Evolutionary conservation across 2,888 invertebrate genomes (phyloP), one percentile per base, ranked within the genome.

Genomic region (Harmothoe impar): DNA sequence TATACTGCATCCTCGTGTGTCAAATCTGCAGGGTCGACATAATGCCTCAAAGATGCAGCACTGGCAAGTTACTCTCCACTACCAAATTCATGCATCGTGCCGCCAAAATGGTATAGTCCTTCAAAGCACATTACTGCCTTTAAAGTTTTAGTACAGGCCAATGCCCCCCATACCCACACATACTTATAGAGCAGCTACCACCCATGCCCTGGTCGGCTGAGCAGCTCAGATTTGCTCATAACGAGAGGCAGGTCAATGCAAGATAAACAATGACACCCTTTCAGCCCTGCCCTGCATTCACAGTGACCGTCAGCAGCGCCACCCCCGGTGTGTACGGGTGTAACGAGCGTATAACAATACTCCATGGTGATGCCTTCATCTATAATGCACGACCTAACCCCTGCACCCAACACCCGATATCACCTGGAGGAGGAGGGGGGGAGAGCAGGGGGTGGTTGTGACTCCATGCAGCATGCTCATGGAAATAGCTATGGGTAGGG

Each of bases 211-310:
- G 43, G 10, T 10, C 62, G 62, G 7, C 62, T n/a, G 62, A 62
- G 62, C 62, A n/a, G 20, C 20, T 62, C 62, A 62, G 62, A 62
- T 62, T 62, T 62, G 62, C 62, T 62, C 62, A 20, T 62, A 62
- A 62, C 62, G 62, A 62, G 62, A n/a, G 62, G n/a, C n/a, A 62
- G 62, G 62, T 62, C 62, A 62, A 62, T 62, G 62, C 7, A 7
- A 62, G 62, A 62, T 62, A 62, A 62, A 62, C 62, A 62, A 62
- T n/a, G 62, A 62, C 62, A n/a, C 23, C 62, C 62, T 62, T 62
- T 62, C 62, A 62, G 23, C 62, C n/a, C 62, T 62, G 62, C 62
- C 62, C 62, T 5, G 7, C 62, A 5, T 62, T 1, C 62, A 62
- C 20, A 5, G 62, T 62, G 62, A 15, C 62, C 23, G 23, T 3